Evolutionary conservation across 2,113 vertebrate genomes (phyloP), one percentile per base, ranked within the genome.

Genomic region (Microcebus griseorufus): DNA sequence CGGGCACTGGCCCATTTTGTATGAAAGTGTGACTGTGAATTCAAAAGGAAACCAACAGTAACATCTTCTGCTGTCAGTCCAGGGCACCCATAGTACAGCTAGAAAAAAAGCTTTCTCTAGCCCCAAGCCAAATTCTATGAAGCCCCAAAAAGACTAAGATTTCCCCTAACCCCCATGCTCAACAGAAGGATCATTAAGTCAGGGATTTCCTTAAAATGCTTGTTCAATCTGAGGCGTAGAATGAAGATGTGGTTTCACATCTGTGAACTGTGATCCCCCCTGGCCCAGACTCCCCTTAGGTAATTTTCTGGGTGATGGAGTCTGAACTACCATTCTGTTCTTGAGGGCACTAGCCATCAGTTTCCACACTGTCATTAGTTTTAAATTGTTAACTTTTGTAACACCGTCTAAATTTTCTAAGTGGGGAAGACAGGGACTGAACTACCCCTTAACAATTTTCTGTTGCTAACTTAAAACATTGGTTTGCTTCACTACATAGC

Each of bases 341-440:
- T 67, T 37, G 27, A 73, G 58, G 65, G 12, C 51, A 39, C 29
- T 18, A 20, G 29, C 58, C 4, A 14, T 60, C n/a, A 51, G 64
- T 58, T 93, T 81, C 39, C 34, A 64, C 18, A 32, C 20, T 22
- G 32, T 17, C 67, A 37, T 82, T 85, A 17, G 60, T 82, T 92
- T 88, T 85, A 89, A 58, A 39, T 53, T 73, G 45, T 85, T 93
- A 64, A 82, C 55, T 94, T 97, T 65, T 70, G 86, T 48, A 78
- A 86, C 67, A 58, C 27, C 9, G 34, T 55, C 78, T 70, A 42
- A 48, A 89, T 91, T 91, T 88, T 79, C 60, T 37, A 85, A 69
- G 42, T 8, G 0, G 4, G 14, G 27, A 51, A 39, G n/a, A 42
- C 10, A 64, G 0, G 16, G 53, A 34, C 22, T 9, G 48, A 55